These are phyloP conservation scores for Helobdella robusta DNA, from an alignment of 2,888 invertebrate genomes.

Conservation along the genomic window DNA sequence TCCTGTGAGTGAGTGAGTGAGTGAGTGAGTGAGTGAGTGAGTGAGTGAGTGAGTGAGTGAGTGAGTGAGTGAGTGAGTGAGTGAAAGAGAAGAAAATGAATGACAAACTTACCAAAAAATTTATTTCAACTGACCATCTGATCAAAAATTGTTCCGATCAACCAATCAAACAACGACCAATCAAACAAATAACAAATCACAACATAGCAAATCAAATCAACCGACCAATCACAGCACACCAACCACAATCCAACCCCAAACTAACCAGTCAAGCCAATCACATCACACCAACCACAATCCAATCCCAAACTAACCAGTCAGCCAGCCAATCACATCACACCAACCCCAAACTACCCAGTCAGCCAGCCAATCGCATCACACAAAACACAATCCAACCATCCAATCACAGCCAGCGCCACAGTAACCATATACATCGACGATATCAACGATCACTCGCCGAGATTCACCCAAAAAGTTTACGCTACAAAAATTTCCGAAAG, in stretches of 20 bases:
- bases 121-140: not conserved
- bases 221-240: no score
- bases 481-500: slow-evolving; percentile 36
- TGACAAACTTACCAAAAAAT: not conserved
- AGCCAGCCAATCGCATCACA: not conserved
- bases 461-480: slow-evolving; percentile 39
- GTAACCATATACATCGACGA: slow-evolving; percentile 50
- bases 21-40: not conserved
- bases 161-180: not conserved
- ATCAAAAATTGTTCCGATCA: not conserved
- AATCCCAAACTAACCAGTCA: no score
- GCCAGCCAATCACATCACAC: no score
- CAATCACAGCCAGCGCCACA: slow-evolving; percentile 39
- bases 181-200: not conserved
- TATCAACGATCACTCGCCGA: slow-evolving; percentile 51
- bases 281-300: no score
- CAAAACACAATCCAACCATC: no score
- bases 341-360: no score
- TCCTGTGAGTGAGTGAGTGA: slow-evolving; percentile 21
- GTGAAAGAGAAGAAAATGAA: not conserved
- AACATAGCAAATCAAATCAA: no score
- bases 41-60: not conserved
- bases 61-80: not conserved
- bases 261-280: no score
- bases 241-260: no score